Conservation (phyloP, 2,113 vertebrate species). For the human (Homo sapiens) region GRCh38 chr5:23767001-23767500, state of each 20-base stretch:
- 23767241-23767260: too few relatives aligned
- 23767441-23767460: not conserved
- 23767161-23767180: too few relatives aligned
- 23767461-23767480: not conserved
- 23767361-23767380: not conserved
- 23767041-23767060: not conserved
- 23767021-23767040: not conserved
- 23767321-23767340: not conserved
- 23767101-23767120: too few relatives aligned
- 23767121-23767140: too few relatives aligned
- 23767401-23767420: not conserved
- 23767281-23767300: too few relatives aligned
- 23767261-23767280: too few relatives aligned
- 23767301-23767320: too few relatives aligned
- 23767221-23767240: too few relatives aligned
- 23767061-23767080: too few relatives aligned
- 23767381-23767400: not conserved
- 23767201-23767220: too few relatives aligned
- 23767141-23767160: too few relatives aligned
- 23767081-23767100: too few relatives aligned
- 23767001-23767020: not conserved
- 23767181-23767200: rapidly evolving
- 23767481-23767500: not conserved
- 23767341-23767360: not conserved
- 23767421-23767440: not conserved